Conservation (phyloP, 1,140 invertebrate species). For the Leptinotarsa texana region DNA sequence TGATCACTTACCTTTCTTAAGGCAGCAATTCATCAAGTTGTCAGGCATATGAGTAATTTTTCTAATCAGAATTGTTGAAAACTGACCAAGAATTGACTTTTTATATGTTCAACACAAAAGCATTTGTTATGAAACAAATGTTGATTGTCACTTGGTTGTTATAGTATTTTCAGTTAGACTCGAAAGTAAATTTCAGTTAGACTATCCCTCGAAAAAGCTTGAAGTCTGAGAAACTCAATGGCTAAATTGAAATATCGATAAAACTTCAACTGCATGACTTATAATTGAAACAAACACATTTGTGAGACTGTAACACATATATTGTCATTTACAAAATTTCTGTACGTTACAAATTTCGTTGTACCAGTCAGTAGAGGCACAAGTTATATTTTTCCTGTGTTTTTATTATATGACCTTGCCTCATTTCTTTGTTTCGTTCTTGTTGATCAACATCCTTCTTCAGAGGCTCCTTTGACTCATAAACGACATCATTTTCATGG, state of each 20-base stretch:
- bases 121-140: neutral
- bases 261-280: no score
- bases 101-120: neutral
- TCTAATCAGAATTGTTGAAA: neutral
- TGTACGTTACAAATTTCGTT: neutral
- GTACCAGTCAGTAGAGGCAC: constrained; percentile 39
- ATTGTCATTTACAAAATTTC: neutral
- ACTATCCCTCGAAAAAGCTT: no score
- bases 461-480: constrained; percentile 48
- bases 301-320: neutral
- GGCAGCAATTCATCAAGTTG: neutral
- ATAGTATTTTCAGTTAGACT: neutral
- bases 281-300: neutral
- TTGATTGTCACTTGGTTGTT: constrained; percentile 6
- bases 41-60: neutral
- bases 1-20: neutral
- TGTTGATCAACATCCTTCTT: constrained; percentile 52
- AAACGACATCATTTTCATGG: constrained; percentile 45
- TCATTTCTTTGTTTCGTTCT: constrained; percentile 51
- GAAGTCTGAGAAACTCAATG: no score
- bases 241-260: no score
- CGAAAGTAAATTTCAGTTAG: no score
- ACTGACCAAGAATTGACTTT: neutral
- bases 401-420: constrained; percentile 43
- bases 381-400: constrained; percentile 44